Evolutionary conservation across 2,797 vertebrate species (phyloP).

Genomic region (Molossus alvarezi): DNA sequence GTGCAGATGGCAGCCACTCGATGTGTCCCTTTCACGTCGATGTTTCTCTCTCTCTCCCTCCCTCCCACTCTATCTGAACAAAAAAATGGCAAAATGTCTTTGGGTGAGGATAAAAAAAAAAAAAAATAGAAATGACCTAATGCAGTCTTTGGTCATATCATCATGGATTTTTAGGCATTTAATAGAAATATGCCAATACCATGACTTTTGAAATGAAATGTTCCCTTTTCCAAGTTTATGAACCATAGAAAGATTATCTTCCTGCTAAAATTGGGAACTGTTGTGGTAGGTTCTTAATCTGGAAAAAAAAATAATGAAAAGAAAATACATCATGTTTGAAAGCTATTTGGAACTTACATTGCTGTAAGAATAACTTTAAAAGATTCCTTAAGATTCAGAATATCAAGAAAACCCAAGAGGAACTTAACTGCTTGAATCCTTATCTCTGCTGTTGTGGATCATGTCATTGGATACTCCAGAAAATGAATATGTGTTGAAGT

Average conservation of each 20-base stretch:
- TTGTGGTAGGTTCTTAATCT: conserved; percentile 47
- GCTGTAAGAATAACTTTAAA: conserved; percentile 32
- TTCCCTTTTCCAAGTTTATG: conserved; percentile 51
- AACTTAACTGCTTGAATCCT: conserved; percentile 73
- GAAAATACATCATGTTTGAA: conserved; percentile 47
- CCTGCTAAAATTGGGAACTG: not conserved
- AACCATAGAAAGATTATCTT: conserved; percentile 66
- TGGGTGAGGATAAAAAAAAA: too few relatives aligned
- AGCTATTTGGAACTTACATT: conserved; percentile 44
- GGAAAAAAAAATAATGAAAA: conserved; percentile 14
- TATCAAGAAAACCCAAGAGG: conserved; percentile 70
- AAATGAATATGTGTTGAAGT: conserved; percentile 83
- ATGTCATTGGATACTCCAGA: conserved; percentile 71
- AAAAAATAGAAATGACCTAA: conserved; percentile 64
- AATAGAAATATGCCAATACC: conserved; percentile 51
- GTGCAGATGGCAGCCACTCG: too few relatives aligned
- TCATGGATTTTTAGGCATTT: conserved; percentile 51
- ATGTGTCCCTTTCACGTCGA: too few relatives aligned
- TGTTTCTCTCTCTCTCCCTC: too few relatives aligned
- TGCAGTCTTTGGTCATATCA: not conserved
- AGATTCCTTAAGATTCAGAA: conserved; percentile 72
- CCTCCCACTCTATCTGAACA: too few relatives aligned
- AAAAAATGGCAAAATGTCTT: too few relatives aligned
- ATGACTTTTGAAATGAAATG: conserved; percentile 57
- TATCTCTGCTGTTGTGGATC: conserved; percentile 68